Base-by-base conservation (phyloP, 2,888 invertebrate genomes). In the Dorcus hopei region DNA sequence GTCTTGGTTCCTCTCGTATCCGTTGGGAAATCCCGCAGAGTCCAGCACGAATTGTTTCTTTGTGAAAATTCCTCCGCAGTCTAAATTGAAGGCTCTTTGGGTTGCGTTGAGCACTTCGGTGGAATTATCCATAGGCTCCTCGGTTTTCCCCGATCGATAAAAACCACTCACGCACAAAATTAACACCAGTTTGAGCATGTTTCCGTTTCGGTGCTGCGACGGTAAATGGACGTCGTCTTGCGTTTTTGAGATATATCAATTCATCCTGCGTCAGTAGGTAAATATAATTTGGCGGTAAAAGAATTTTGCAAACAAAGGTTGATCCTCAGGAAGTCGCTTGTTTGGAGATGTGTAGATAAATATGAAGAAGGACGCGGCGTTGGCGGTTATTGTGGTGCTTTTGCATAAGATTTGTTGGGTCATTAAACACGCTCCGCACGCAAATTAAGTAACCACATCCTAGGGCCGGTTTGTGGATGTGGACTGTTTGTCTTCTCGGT, bases 11-110 rank as follows among this genome's bases (percentile, higher is more conserved):
- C 70, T 57, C 0, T 80, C 75, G 72, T 83, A 82, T 42, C 75
- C 72, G 33, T 72, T 68, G 0, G 84, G 83, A 70, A 84, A 84
- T 65, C 80, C 79, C 3, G 82, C 82, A n/a, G 83, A 82, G 57
- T 75, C 73, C 2, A 85, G 69, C 0, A 79, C 66, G 50, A 81
- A 81, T 65, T 82, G 80, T 33, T 79, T 78, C 38, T 79, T 77
- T 4, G 77, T 77, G 62, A 77, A 81, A 11, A 80, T 76, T 47
- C 81, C 81, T 3, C 79, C 72, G 58, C 76, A 75, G 9, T 61
- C 62, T 59, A 61, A 47, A 4, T 48, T 48, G 8, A 48, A 23
- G n/a, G 11, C 19, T 4, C 48, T 2, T 48, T 48, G 14, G 48
- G 11, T 48, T 42, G 42, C 42, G 14, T 42, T 42, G 14, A 14